Evolutionary conservation across 1,140 invertebrate species (phyloP), one percentile per base, ranked within the genome.

Genomic region (Pogonomyrmex barbatus): DNA sequence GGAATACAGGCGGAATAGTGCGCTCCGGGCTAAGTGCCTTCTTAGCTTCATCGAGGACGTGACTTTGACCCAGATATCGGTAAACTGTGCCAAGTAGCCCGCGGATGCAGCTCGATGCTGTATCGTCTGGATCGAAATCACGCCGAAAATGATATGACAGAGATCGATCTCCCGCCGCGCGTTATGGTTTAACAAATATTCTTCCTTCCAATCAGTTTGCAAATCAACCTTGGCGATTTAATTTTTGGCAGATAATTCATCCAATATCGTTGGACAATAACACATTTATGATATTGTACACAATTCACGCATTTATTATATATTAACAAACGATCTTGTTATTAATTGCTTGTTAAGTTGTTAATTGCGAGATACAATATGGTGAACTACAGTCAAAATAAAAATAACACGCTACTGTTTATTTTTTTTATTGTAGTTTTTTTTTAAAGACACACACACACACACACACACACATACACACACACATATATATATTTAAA

Each of bases 11-110:
- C 88, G 91, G 88, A 89, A 92, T 92, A 94, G 88, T 88, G 90
- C 89, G 89, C 84, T 90, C 77, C 85, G n/a, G 88, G 90, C 91
- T 91, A 92, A 93, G 87, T 92, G 89, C 91, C 92, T 93, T 94
- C 92, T 92, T 92, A 93, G 92, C 91, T 91, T 93, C 91, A 91
- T 71, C 89, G 93, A 94, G 94, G 94, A 95, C 94, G 91, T 91
- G 94, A 95, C 94, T 95, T 95, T 95, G 94, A 95, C 94, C 94
- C 88, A 95, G 91, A 94, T 95, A 71, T 83, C 47, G 65, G 33
- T 24, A 91, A 92, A 91, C 86, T 90, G 91, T 91, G 89, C 76
- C 91, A 75, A 52, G 56, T 78, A 63, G 30, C 36, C 65, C 47
- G 65, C 67, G 45, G 71, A 88, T 85, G 83, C 54, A 88, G 86